Conservation (phyloP, 2,797 vertebrate genomes). For the Oceanodroma leucorhoa region DNA sequence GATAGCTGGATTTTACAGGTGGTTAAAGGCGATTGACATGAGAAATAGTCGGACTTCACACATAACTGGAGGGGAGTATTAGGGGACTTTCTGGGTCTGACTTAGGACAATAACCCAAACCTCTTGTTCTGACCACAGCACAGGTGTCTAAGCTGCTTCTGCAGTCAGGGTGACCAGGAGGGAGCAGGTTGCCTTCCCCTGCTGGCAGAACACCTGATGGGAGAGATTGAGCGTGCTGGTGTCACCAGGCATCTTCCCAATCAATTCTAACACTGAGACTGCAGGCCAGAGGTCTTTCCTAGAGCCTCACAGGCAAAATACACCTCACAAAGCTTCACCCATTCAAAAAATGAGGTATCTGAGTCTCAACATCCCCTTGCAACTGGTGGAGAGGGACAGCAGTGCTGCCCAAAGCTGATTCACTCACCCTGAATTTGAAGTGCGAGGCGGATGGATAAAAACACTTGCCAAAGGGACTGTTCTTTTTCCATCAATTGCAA, state of each 20-base stretch:
- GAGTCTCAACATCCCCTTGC: background rate
- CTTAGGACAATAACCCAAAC: background rate
- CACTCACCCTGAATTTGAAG: background rate
- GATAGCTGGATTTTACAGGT: background rate
- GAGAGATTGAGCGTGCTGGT: background rate
- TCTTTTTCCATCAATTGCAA: background rate
- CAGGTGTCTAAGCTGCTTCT: background rate
- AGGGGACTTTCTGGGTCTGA: background rate
- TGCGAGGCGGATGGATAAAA: background rate
- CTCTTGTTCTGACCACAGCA: background rate
- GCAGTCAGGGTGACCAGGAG: background rate
- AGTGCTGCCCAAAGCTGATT: background rate
- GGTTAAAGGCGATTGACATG: fast-evolving
- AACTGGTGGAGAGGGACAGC: background rate
- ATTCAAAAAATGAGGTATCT: background rate
- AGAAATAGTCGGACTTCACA: background rate
- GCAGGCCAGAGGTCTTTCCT: background rate
- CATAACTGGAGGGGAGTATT: background rate
- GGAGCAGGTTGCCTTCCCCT: background rate
- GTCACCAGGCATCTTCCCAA: background rate
- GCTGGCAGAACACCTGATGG: background rate
- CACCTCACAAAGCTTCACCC: background rate
- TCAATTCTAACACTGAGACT: background rate
- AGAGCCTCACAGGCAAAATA: background rate
- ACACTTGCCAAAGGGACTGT: background rate